Evolutionary conservation across 1,140 invertebrate genomes (phyloP).

Genomic region (Geopemphigus sp.): DNA sequence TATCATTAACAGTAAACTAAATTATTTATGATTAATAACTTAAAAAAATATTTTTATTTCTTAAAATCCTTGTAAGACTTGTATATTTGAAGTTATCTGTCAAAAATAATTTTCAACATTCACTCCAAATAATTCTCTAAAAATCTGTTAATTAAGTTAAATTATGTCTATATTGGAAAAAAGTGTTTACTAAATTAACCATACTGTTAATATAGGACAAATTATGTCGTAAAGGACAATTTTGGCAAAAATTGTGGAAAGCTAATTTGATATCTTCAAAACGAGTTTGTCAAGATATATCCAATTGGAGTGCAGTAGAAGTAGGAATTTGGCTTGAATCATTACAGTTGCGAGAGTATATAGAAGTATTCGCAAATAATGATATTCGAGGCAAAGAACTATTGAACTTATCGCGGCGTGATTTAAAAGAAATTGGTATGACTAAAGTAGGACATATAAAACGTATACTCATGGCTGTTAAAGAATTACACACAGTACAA

Average conservation of each 20-base stretch:
- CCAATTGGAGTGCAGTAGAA: constrained; percentile 61
- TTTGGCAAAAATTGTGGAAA: constrained; percentile 48
- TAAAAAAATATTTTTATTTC: no score
- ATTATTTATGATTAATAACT: no score
- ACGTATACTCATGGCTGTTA: constrained; percentile 86
- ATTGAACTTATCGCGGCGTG: constrained; percentile 77
- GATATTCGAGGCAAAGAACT: constrained; percentile 90
- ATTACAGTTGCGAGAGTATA: constrained; percentile 83
- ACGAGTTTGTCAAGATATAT: constrained; percentile 49
- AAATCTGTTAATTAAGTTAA: no score
- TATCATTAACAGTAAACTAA: no score
- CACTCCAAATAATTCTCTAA: no score
- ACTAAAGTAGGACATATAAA: constrained; percentile 93
- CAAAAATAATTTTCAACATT: no score
- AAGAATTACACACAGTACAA: constrained; percentile 64
- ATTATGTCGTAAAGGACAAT: constrained; percentile 43
- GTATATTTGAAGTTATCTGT: no score
- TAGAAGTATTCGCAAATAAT: constrained; percentile 78
- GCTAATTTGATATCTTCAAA: constrained; percentile 8
- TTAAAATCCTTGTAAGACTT: no score
- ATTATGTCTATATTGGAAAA: no score
- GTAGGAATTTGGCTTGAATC: constrained; percentile 79
- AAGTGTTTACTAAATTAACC: neutral
- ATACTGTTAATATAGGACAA: constrained; percentile 5
- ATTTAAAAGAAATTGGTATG: constrained; percentile 86